A percentile compares a stretch with the other conserved stretches of the same genome.
Conservation (phyloP, 2,888 invertebrate genomes). For the Temnothorax unifasciatus region DNA sequence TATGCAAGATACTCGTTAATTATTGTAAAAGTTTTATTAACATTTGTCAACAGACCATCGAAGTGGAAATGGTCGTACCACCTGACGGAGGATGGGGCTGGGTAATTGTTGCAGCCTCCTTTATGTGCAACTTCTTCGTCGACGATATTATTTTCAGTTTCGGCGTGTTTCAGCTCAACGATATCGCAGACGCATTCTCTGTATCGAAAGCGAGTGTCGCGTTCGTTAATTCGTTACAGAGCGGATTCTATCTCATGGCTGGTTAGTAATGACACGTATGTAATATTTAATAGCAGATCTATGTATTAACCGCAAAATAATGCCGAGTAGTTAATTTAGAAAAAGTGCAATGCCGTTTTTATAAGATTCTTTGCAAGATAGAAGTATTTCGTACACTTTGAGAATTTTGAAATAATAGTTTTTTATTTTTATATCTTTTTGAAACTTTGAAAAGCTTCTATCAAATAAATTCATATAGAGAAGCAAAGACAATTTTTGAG, state of each 20-base stretch:
- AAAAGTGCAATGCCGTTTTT: neutral
- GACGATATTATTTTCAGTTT: slow-evolving; percentile 98
- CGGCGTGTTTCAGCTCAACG: slow-evolving; percentile 91
- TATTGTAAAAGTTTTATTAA: slow-evolving; percentile 4
- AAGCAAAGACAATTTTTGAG: neutral
- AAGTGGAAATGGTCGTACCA: slow-evolving; percentile 89
- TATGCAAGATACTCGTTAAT: neutral
- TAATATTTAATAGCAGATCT: neutral
- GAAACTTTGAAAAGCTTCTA: neutral
- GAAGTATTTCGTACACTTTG: neutral
- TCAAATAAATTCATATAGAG: neutral
- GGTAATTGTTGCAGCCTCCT: slow-evolving; percentile 96
- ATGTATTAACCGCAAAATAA: neutral
- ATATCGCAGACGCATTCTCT: slow-evolving; percentile 90
- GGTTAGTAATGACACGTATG: slow-evolving; percentile 86
- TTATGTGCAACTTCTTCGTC: slow-evolving; percentile 96
- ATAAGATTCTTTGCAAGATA: neutral
- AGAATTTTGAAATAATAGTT: neutral
- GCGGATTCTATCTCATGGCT: slow-evolving; percentile 96
- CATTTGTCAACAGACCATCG: slow-evolving; percentile 72
- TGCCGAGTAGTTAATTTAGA: neutral
- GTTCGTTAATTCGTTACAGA: slow-evolving; percentile 94
- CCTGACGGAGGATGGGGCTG: slow-evolving; percentile 99
- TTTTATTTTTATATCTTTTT: neutral
- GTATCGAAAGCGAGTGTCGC: slow-evolving; percentile 91